A percentile compares a stretch with the other conserved stretches of the same genome.
phyloP scores from a whole-genome alignment of 2,888 invertebrate genomes.

The Sinhomidia bicolor region DNA sequence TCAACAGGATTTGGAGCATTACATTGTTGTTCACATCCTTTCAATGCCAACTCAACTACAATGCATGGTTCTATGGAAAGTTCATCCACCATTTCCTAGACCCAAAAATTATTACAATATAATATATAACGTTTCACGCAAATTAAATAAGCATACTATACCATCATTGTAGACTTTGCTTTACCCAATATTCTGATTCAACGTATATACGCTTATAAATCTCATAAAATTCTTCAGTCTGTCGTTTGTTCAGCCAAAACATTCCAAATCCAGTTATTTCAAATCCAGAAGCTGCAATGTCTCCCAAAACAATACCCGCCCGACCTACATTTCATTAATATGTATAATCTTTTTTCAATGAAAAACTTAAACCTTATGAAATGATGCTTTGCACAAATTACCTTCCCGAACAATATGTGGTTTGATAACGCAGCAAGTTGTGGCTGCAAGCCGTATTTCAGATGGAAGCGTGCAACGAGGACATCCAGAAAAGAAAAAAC shows the following conservation, averaged over 20 bases:
- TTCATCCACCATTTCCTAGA: constrained; percentile 76
- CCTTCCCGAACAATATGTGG: constrained; percentile 93
- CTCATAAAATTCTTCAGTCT: constrained; percentile 95
- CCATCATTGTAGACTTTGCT: background rate
- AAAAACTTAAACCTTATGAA: background rate
- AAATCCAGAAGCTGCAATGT: constrained; percentile 90
- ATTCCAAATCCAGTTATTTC: constrained; percentile 90
- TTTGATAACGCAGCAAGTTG: constrained; percentile 91
- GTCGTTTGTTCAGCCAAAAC: constrained; percentile 89
- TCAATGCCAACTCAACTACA: constrained; percentile 68
- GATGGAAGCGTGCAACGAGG: constrained; percentile 66
- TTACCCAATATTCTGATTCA: constrained; percentile 71
- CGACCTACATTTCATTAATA: constrained; percentile 80
- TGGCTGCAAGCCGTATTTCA: constrained; percentile 37
- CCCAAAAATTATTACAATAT: too few relatives aligned
- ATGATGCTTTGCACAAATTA: too few relatives aligned
- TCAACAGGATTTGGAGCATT: constrained; percentile 81
- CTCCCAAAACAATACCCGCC: constrained; percentile 87
- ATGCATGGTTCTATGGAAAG: constrained; percentile 74
- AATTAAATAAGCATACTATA: background rate
- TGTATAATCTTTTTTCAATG: background rate
- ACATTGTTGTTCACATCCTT: background rate
- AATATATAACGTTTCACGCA: background rate
- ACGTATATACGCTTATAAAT: constrained; percentile 85
- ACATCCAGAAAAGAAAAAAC: constrained; percentile 72